Evolutionary conservation across 1,140 invertebrate genomes (phyloP).

Genomic region (Trinorchestia longiramus): DNA sequence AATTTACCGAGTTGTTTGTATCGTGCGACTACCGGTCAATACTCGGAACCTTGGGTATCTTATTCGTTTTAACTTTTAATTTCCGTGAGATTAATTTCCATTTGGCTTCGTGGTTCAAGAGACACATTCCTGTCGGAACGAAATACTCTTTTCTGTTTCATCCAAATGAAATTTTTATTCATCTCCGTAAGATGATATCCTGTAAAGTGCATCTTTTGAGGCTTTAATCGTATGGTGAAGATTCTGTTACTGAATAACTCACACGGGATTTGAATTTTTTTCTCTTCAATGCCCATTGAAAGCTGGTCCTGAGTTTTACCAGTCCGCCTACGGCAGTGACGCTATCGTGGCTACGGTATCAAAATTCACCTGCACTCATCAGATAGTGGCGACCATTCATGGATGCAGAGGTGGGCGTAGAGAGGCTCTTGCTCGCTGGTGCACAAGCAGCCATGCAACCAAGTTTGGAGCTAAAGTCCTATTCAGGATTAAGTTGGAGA

Average conservation of each 20-base stretch:
- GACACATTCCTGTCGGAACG: no score
- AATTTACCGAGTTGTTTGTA: no score
- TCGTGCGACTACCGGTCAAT: no score
- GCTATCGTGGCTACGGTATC: background rate
- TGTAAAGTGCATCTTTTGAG: background rate
- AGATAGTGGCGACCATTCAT: background rate
- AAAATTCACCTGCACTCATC: conserved; percentile 3
- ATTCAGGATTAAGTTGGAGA: conserved; percentile 12
- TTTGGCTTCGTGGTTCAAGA: no score
- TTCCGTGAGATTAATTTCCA: no score
- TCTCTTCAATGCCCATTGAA: background rate
- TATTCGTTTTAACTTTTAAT: no score
- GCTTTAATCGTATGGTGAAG: background rate
- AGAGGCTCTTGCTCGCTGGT: background rate
- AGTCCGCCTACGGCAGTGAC: conserved; percentile 4
- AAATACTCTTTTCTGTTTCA: no score
- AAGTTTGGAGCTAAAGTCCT: conserved; percentile 35
- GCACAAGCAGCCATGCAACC: background rate
- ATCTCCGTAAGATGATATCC: no score
- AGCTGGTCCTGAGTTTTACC: background rate
- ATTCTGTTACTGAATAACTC: background rate
- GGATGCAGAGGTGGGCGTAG: background rate
- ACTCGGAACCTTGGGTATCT: no score
- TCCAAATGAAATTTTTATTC: no score
- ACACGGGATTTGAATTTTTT: background rate